Base-by-base conservation (phyloP, 37 sponge, comb jelly and placozoan species). In the Halisarca cf. caerulea region DNA sequence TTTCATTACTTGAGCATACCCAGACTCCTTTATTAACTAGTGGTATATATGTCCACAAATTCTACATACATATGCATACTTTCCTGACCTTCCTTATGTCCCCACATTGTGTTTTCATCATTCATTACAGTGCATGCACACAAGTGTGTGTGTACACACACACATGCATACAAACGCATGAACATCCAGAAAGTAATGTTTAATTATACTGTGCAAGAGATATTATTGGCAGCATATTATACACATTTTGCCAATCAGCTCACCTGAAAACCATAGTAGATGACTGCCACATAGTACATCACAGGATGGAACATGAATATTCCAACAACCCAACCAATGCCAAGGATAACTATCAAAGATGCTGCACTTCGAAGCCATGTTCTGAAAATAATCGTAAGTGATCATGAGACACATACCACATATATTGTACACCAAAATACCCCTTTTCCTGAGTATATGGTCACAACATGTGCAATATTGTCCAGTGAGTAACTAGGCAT, bases 271-370 rank as follows among this genome's bases (percentile, higher is more conserved):
- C 78, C 78, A 28, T 30, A 66, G 78, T 72, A 70, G 24, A 91
- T 51, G 25, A 86, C 55, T 15, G 83, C 77, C 39, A 91, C 40
- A 77, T 84, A 85, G 2, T 82, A 28, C 21, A 88, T 39, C 0
- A 58, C 47, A 35, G 58, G 60, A 47, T 79, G 74, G 27, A 91
- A 85, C 1, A 44, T 43, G 14, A 88, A 25, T 33, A 91, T 33
- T 30, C 88, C 88, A 66, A 84, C 51, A 23, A 91, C 66, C 88
- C 88, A 91, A 8, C 84, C 64, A 32, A 91, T 85, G 0, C 92
- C 92, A 84, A 91, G 80, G 45, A 85, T 55, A 40, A 87, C 54
- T 5, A 85, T 37, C 11, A 91, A 70, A 25, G 88, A 82, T 7
- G 20, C 5, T 5, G 73, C 40, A 71, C 73, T 71, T 14, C 73